Evolutionary conservation across 2,888 invertebrate species (phyloP).

Genomic region (Meandrusa payeni): DNA sequence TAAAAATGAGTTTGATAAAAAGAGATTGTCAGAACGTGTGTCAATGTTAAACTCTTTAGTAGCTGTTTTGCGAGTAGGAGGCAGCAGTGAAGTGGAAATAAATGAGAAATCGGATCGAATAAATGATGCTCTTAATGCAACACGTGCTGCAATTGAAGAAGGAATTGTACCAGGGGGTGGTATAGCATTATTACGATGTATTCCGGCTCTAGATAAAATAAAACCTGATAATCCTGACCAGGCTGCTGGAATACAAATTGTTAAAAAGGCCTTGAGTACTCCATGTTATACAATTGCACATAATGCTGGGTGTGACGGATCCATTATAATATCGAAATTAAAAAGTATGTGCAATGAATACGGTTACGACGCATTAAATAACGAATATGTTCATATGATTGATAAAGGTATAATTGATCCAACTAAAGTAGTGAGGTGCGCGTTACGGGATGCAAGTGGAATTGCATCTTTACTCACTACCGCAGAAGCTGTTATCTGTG

Average conservation of each 20-base stretch:
- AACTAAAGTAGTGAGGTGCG: conserved; percentile 85
- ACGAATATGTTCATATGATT: conserved; percentile 94
- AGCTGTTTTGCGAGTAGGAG: conserved; percentile 89
- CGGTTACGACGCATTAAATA: conserved; percentile 94
- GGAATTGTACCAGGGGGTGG: conserved; percentile 98
- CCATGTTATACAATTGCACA: conserved; percentile 93
- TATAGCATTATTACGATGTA: conserved; percentile 91
- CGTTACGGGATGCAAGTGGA: conserved; percentile 64
- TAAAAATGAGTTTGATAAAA: conserved; percentile 93
- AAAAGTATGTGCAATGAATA: conserved; percentile 85
- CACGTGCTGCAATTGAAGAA: conserved; percentile 96
- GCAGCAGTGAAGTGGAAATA: conserved; percentile 93
- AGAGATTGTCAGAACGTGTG: conserved; percentile 92
- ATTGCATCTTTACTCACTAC: conserved; percentile 82
- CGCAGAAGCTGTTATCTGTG: conserved; percentile 97
- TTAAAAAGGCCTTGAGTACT: conserved; percentile 90
- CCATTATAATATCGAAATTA: conserved; percentile 94
- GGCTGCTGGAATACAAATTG: conserved; percentile 88
- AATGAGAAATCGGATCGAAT: conserved; percentile 98
- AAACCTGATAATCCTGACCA: conserved; percentile 88
- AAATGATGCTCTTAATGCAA: conserved; percentile 96
- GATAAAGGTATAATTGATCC: conserved; percentile 97
- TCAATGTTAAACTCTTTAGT: conserved; percentile 92
- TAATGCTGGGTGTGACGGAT: conserved; percentile 95
- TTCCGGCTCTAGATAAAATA: conserved; percentile 84